Percentiles rank a stretch among this genome's conserved stretches.
Evolutionary conservation across 1,140 invertebrate genomes (phyloP).

Genomic region (Lerema accius): DNA sequence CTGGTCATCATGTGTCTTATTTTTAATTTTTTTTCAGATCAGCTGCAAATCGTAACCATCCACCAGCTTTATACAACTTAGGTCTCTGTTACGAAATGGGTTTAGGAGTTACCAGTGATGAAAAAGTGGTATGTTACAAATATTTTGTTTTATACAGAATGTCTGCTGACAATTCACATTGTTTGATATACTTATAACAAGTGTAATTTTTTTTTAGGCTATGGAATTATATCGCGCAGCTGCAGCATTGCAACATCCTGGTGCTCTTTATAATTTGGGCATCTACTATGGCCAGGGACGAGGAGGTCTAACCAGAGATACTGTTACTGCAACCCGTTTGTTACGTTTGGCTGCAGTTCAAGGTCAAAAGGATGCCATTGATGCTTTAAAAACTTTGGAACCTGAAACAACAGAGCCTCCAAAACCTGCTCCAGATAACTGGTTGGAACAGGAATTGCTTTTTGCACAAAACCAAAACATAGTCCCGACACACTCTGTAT

Average conservation of each 20-base stretch:
- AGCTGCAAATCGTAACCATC: constrained; percentile 82
- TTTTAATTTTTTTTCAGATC: constrained; percentile 50
- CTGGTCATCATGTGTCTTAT: not conserved
- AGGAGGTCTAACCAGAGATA: constrained; percentile 80
- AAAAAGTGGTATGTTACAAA: constrained; percentile 76
- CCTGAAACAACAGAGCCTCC: constrained; percentile 36
- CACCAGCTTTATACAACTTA: constrained; percentile 85
- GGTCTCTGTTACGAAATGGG: constrained; percentile 85
- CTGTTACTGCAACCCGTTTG: constrained; percentile 75
- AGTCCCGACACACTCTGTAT: constrained; percentile 56
- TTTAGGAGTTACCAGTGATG: constrained; percentile 83
- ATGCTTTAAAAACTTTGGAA: constrained; percentile 75
- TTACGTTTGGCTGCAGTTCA: constrained; percentile 83
- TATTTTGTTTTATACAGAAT: not conserved
- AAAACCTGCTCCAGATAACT: constrained; percentile 37
- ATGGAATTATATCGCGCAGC: constrained; percentile 84
- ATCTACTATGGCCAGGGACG: constrained; percentile 85
- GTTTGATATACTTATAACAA: too few relatives aligned
- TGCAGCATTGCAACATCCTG: constrained; percentile 83
- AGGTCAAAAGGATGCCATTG: constrained; percentile 83
- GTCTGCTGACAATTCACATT: too few relatives aligned
- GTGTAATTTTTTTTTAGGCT: constrained; percentile 74
- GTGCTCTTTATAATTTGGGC: constrained; percentile 85
- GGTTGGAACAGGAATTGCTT: constrained; percentile 41
- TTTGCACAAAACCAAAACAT: constrained; percentile 45